A percentile compares a stretch with the other conserved stretches of the same genome.
These are phyloP conservation scores for Amphilophus citrinellus DNA, from an alignment of 2,113 vertebrate genomes.

Conservation along the genomic window DNA sequence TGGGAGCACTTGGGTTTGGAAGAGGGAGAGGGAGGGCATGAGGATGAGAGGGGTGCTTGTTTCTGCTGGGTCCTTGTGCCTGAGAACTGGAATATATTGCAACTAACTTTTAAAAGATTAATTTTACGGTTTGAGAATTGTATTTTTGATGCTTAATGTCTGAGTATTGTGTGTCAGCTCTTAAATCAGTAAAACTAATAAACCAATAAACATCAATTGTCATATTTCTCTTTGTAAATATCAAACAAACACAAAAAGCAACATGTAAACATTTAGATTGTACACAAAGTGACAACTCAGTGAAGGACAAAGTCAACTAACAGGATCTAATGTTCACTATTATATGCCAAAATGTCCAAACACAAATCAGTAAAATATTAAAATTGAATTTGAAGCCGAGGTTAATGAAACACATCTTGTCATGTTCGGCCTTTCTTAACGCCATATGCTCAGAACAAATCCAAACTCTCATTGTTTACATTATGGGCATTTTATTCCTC, in stretches of 20 bases:
- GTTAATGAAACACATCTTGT: neutral
- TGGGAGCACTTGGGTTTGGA: slow-evolving; percentile 41
- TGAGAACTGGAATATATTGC: neutral
- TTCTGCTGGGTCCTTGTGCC: slow-evolving; percentile 67
- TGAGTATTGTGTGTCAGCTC: neutral
- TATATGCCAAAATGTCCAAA: neutral
- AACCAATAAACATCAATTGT: neutral
- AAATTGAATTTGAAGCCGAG: too few relatives aligned
- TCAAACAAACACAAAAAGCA: neutral
- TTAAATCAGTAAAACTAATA: neutral
- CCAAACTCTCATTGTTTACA: neutral
- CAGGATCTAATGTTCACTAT: neutral
- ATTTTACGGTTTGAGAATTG: neutral
- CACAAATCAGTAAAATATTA: neutral
- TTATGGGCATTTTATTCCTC: neutral
- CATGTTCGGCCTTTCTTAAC: neutral
- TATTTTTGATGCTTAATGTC: neutral
- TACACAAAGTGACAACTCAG: neutral
- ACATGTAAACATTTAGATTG: neutral
- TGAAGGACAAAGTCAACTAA: neutral
- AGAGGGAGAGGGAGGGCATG: slow-evolving; percentile 38
- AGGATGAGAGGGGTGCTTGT: slow-evolving; percentile 8
- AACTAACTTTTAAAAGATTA: neutral
- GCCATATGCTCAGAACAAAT: neutral
- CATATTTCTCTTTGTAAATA: neutral